Base-by-base conservation (phyloP, 2,888 invertebrate species). In the Acleris laterana region DNA sequence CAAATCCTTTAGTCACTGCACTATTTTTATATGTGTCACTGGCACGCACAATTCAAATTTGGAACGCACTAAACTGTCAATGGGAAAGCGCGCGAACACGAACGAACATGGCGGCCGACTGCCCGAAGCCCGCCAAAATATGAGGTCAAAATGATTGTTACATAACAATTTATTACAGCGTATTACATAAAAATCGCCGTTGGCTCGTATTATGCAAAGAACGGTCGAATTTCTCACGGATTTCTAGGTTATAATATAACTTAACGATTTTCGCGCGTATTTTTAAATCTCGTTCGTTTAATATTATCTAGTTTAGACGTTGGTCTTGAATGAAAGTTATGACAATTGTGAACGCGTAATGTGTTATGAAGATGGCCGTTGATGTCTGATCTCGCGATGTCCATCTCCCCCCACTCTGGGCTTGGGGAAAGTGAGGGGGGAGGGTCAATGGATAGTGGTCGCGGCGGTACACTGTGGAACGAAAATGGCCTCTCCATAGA, bases 151-250 rank as follows among this genome's bases (percentile, higher is more conserved):
- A 85, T 85, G 82, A 81, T 79, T 72, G 77, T 90, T 90, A 83
- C 83, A 81, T 81, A 90, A 91, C 78, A 70, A 55, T 81, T 86
- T 84, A 85, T 90, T 89, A 87, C 89, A 83, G 81, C 78, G 82
- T 86, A 87, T 91, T 91, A 90, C 87, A 90, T 90, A 90, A 91
- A 90, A 88, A 87, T 83, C 74, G 87, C 88, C 85, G 84, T 72
- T 80, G 84, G 89, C 80, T 79, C 71, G 73, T 82, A 78, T 84
- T 85, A 83, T 83, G 85, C 83, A 84, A 85, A 84, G 82, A 81
- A 73, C 71, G 74, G 71, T 72, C 77, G 76, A 72, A 75, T 79
- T 77, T 78, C 77, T 78, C 70, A 76, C 69, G 71, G 80, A 79
- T 80, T 87, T 88, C 82, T 83, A 77, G 83, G 83, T 80, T 84